Base-by-base conservation (phyloP, 2,113 vertebrate species). In the Mionectes macconnelli region DNA sequence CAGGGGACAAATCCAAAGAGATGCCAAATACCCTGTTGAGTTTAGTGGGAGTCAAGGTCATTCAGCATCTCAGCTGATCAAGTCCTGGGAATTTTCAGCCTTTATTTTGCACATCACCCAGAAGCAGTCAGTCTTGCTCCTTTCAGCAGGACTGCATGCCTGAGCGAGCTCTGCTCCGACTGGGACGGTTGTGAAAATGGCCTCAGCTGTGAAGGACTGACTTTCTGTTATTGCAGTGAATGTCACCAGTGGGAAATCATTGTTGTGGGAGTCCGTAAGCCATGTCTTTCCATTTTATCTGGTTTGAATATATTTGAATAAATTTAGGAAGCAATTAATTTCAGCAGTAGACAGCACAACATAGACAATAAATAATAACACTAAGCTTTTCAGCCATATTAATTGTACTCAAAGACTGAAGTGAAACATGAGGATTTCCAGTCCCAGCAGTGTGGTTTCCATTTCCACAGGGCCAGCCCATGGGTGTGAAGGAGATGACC, bases 301-400 rank as follows among this genome's bases (percentile, higher is more conserved):
- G n/a, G 18, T 76, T 84, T 84, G 89, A 92, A 92, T 92, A 82
- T 40, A 95, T 91, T 91, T 91, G 73, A 93, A 95, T 94, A 95
- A 59, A 91, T 92, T 92, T 94, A 87, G 73, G 69, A 90, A 89
- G 40, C 49, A 84, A 90, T 95, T 92, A 7, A 90, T 94, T 95
- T 92, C 69, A 86, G 44, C 68, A 74, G 50, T 37, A 86, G 84
- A 67, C 35, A 75, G 52, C 15, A 90, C 37, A 88, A 85, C 52
- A 70, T 2, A 63, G 76, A 57, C 79, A 70, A 92, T 77, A 91
- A 92, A 90, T 40, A 93, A n/a, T 28, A 90, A 89, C n/a, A 76
- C 7, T 39, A 8, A 4, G 25, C 31, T 89, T 95, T 94, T 90
- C 76, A 75, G 80, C 53, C 44, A 14, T 49, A 37, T 14, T 75